phyloP scores from a whole-genome alignment of 1,140 invertebrate genomes.

The Condylostylus longicornis region DNA sequence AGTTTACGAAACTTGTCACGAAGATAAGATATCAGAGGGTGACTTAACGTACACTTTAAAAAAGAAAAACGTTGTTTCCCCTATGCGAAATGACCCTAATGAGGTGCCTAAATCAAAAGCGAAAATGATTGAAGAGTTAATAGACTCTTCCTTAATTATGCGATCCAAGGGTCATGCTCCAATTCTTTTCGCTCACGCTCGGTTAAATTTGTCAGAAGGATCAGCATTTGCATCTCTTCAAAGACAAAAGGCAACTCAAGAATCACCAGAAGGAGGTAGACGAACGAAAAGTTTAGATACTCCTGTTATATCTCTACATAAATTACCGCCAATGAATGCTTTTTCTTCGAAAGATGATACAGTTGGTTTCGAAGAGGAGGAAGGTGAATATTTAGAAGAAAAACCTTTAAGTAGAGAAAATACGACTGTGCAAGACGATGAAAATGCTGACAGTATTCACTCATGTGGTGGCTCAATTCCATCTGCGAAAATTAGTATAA shows the following conservation, averaged over 20 bases:
- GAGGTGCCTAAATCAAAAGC: slow-evolving; percentile 20
- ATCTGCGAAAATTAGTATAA: slow-evolving; percentile 18
- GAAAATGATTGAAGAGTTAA: slow-evolving; percentile 29
- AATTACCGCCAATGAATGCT: slow-evolving; percentile 63
- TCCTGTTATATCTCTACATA: slow-evolving; percentile 60
- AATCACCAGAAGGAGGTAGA: slow-evolving; percentile 54
- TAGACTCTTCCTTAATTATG: slow-evolving; percentile 30
- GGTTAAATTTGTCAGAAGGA: slow-evolving; percentile 64
- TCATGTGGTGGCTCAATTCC: slow-evolving; percentile 29
- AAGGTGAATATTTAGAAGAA: slow-evolving; percentile 45
- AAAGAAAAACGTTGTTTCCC: slow-evolving; percentile 17
- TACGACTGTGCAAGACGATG: slow-evolving; percentile 15
- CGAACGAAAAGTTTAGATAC: slow-evolving; percentile 69
- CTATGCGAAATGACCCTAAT: too few species aligned
- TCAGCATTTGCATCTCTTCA: slow-evolving; percentile 55
- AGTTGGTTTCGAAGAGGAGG: slow-evolving; percentile 50
- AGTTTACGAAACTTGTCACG: slow-evolving; percentile 30
- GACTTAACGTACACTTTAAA: slow-evolving; percentile 29
- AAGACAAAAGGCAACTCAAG: slow-evolving; percentile 49
- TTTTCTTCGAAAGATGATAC: slow-evolving; percentile 80
- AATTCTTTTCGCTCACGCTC: slow-evolving; percentile 57
- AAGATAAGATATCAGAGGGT: slow-evolving; percentile 23
- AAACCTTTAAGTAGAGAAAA: slow-evolving; percentile 30
- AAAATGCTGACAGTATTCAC: slow-evolving; percentile 24
- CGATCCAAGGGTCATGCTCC: slow-evolving; percentile 52